Conservation (phyloP, 2,113 vertebrate genomes). For the Serranochromis macrocephalus region DNA sequence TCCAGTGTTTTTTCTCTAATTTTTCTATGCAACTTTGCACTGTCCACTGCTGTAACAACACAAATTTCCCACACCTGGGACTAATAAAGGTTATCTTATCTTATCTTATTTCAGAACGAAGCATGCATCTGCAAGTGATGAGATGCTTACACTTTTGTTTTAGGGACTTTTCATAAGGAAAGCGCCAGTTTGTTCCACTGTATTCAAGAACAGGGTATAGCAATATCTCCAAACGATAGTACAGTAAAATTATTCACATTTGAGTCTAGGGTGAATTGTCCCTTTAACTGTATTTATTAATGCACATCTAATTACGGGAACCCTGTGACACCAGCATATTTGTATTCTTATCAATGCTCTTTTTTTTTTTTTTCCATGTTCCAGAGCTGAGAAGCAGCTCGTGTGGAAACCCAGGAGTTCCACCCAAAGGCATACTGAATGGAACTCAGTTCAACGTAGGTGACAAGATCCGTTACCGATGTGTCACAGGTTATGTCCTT, state of each 20-base stretch:
- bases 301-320: not conserved
- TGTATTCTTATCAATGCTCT: not conserved
- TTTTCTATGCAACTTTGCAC: not conserved
- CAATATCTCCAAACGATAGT: not conserved
- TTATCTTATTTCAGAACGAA: not conserved
- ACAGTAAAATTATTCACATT: not conserved
- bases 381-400: conserved; percentile 89
- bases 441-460: conserved; percentile 91
- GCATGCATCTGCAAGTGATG: not conserved
- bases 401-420: conserved; percentile 92
- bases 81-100: not conserved
- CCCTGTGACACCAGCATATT: not conserved
- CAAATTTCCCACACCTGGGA: not conserved
- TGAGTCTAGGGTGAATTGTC: not conserved
- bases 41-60: not conserved
- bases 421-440: conserved; percentile 89
- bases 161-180: not conserved
- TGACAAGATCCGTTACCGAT: conserved; percentile 88
- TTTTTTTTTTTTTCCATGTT: not conserved
- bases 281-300: not conserved
- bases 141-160: not conserved
- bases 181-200: not conserved
- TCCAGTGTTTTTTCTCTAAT: not conserved
- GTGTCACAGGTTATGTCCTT: conserved; percentile 82
- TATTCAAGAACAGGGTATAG: not conserved